These are phyloP conservation scores for Sylvia atricapilla DNA, from an alignment of 2,113 vertebrate genomes.

Conservation along the genomic window DNA sequence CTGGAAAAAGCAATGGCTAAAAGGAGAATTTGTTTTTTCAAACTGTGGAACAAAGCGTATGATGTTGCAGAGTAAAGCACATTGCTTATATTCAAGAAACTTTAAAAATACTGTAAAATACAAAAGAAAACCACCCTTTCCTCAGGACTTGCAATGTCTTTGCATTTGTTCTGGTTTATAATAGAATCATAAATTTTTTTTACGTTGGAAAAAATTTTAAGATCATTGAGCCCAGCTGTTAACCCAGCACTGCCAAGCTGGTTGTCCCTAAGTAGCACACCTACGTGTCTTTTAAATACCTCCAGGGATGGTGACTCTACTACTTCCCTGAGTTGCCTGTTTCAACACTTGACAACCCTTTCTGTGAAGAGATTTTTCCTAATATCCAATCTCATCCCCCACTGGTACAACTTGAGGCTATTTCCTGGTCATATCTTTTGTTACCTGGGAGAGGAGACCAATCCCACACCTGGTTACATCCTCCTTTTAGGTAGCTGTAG, in stretches of 20 bases:
- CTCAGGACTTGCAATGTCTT: not conserved
- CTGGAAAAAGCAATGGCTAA: conserved; percentile 32
- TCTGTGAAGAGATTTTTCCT: not conserved
- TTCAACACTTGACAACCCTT: not conserved
- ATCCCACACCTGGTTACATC: not conserved
- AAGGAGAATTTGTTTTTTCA: conserved; percentile 61
- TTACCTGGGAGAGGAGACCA: not conserved
- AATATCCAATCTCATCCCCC: not conserved
- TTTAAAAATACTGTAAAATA: conserved; percentile 53
- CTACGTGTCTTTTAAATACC: not conserved
- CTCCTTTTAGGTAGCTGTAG: not conserved
- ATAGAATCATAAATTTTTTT: not conserved
- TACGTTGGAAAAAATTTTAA: not conserved
- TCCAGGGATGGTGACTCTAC: not conserved
- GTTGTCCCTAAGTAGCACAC: not conserved
- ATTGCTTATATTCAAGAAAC: conserved; percentile 61
- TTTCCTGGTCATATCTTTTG: not conserved
- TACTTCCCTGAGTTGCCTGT: not conserved
- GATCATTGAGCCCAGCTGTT: not conserved
- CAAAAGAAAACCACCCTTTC: not conserved
- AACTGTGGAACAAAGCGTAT: conserved; percentile 53
- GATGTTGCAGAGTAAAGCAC: conserved; percentile 44
- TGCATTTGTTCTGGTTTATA: conserved; percentile 48
- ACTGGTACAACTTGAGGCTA: not conserved
- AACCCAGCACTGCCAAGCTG: not conserved